Percentiles rank a stretch among this genome's conserved stretches.
Evolutionary conservation across 2,113 vertebrate genomes (phyloP).

Genomic region (Tupaia tana): DNA sequence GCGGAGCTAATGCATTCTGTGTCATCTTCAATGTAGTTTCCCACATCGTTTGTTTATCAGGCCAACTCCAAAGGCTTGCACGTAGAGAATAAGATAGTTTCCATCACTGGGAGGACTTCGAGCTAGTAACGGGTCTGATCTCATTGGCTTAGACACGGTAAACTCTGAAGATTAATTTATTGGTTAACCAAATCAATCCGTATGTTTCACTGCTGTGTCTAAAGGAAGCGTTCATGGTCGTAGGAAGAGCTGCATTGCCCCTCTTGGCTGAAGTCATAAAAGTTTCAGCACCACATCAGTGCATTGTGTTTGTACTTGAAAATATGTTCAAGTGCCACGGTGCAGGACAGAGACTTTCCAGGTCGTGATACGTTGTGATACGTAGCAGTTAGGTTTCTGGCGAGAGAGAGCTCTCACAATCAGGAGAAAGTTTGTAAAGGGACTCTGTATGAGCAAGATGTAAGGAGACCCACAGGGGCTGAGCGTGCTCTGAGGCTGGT

Average conservation of each 20-base stretch:
- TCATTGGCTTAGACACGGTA: background rate
- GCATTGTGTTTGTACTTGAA: background rate
- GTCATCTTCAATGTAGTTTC: background rate
- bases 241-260: background rate
- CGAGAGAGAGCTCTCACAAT: background rate
- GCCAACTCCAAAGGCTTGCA: background rate
- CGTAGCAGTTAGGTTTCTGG: background rate
- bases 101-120: background rate
- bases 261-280: background rate
- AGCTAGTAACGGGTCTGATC: background rate
- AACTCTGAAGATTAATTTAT: constrained; percentile 16
- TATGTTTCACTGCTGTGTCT: background rate
- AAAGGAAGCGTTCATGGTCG: background rate
- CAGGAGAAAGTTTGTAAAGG: background rate
- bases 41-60: background rate
- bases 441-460: background rate
- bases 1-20: no score
- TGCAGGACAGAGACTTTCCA: background rate
- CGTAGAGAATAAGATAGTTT: background rate
- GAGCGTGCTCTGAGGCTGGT: fast-evolving
- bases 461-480: background rate
- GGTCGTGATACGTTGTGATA: background rate
- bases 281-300: background rate
- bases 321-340: background rate
- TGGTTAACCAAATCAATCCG: background rate